Conservation (phyloP, 2,888 invertebrate species). For the Ormyrus pomaceus region DNA sequence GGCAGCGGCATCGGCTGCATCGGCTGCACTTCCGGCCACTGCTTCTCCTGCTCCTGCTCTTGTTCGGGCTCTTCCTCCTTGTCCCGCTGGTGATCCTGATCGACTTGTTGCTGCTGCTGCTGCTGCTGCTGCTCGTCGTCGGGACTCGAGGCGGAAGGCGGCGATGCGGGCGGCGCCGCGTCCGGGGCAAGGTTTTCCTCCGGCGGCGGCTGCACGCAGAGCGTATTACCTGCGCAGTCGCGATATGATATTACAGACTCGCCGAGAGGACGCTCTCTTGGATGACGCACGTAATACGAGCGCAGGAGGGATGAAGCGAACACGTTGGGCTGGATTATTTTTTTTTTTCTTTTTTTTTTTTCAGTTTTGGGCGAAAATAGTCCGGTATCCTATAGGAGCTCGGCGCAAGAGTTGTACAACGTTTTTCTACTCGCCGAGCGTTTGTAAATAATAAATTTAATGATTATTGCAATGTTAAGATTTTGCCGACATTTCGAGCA, state of each 20-base stretch:
- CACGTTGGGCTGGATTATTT: too few species aligned
- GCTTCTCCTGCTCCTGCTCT: slow-evolving; percentile 46
- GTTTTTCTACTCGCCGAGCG: too few species aligned
- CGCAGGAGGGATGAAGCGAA: not conserved
- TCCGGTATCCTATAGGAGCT: too few species aligned
- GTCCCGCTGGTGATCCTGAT: not conserved
- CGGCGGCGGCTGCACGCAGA: slow-evolving; percentile 76
- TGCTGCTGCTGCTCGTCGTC: not conserved
- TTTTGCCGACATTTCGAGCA: too few species aligned
- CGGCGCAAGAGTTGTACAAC: too few species aligned
- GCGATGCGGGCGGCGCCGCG: slow-evolving; percentile 41
- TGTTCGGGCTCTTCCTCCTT: slow-evolving; percentile 4
- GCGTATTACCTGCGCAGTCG: slow-evolving; percentile 73
- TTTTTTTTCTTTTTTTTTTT: too few species aligned
- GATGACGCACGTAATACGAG: not conserved
- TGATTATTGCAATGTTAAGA: too few species aligned
- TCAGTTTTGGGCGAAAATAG: too few species aligned
- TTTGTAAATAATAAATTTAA: too few species aligned
- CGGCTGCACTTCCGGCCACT: slow-evolving; percentile 66
- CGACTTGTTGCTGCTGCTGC: not conserved
- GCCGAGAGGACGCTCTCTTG: slow-evolving; percentile 52
- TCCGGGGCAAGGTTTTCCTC: slow-evolving; percentile 70
- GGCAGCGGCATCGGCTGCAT: slow-evolving; percentile 62
- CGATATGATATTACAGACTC: slow-evolving; percentile 28
- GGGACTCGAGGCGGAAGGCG: too few species aligned